Evolutionary conservation across 2,797 vertebrate species (phyloP), one percentile per base, ranked within the genome.

Genomic region (Catostomus latipinnis): DNA sequence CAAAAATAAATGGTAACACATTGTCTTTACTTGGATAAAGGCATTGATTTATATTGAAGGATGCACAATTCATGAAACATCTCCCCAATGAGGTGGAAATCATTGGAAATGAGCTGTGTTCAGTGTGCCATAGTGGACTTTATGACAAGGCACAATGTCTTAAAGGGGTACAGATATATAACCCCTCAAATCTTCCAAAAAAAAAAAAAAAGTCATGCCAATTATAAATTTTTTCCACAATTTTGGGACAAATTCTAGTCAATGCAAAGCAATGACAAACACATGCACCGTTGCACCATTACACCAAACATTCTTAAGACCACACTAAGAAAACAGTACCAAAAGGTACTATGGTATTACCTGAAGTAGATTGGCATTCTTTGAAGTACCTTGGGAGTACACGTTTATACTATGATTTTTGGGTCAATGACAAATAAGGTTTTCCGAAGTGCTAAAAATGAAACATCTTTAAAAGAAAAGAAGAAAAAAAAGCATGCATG

Each of bases 141-240:
- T 76, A 74, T 83, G 76, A 86, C 81, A 84, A 87, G 86, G 86
- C 82, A 87, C 86, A 60, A 63, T 81, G 83, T 85, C 83, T 87
- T 87, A 83, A 56, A 67, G 70, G 54, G 62, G 76, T 70, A 81
- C 60, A 62, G 67, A 54, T 62, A 73, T 1, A 2, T 45, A 66
- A 67, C 54, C 62, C 62, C 70, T 60, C 22, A 66, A 70, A 34
- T 34, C 52, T 54, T 71, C 56, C 16, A 22, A 43, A 71, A 22
- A 22, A 22, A 69, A 69, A 75, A 79, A n/a, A 78, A 43, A 52
- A 56, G 57, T 22, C 57, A 76, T 13, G 58, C 22, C 63, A 76
- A 16, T 49, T 46, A 22, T 45, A 63, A 1, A 22, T 63, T 22
- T 56, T 48, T 56, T 57, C 74, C 62, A 76, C 52, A 34, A 7